phyloP scores from a whole-genome alignment of 2,888 invertebrate species.

The Rhaphigaster nebulosa region DNA sequence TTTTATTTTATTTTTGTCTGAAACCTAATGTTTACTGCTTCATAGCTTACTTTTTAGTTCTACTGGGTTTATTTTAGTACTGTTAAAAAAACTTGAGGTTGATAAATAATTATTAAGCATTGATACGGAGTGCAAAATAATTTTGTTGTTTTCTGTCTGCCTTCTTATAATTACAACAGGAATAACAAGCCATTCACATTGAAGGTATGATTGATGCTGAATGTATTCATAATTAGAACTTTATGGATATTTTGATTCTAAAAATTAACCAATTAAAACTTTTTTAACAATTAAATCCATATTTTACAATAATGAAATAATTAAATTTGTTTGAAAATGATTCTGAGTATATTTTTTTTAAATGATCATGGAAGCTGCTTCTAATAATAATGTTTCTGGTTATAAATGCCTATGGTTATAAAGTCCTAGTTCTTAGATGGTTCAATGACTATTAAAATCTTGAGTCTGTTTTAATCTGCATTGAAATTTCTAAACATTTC shows the following conservation, averaged over 20 bases:
- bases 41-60: neutral
- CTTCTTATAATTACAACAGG: too few relatives aligned
- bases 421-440: neutral
- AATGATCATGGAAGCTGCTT: too few relatives aligned
- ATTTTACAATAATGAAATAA: neutral
- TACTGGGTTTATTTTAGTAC: neutral
- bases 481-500: too few relatives aligned
- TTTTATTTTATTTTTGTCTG: neutral
- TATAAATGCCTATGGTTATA: neutral
- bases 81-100: neutral
- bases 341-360: neutral
- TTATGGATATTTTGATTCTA: neutral
- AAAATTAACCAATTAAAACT: neutral
- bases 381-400: too few relatives aligned
- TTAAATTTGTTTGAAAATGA: neutral
- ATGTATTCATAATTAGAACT: too few relatives aligned
- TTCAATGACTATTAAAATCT: neutral
- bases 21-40: neutral
- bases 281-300: too few relatives aligned
- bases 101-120: neutral
- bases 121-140: neutral
- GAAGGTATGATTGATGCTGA: too few relatives aligned
- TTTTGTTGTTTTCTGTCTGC: conserved; percentile 27
- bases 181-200: too few relatives aligned
- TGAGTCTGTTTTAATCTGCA: neutral